A percentile compares a stretch with the other conserved stretches of the same genome.
phyloP scores from a whole-genome alignment of 2,797 vertebrate species.

The Diplodus sargus region DNA sequence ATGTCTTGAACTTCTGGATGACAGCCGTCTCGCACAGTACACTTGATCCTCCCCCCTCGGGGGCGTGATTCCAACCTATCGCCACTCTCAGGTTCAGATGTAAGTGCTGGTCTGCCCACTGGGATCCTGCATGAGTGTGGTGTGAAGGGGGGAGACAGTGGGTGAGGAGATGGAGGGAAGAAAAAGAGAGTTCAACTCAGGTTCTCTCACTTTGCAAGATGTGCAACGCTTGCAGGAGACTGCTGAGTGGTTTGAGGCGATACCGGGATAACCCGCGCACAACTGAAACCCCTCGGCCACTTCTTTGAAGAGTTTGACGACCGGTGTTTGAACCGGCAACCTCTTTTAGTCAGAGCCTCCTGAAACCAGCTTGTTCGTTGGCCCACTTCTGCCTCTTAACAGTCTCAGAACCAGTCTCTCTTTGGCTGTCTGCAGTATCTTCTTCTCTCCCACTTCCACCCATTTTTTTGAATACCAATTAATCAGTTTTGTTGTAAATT shows the following conservation, averaged over 20 bases:
- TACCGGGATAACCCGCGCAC: slow-evolving; percentile 46
- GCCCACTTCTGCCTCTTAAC: not conserved
- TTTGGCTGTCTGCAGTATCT: not conserved
- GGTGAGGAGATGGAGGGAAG: slow-evolving; percentile 13
- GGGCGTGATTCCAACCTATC: slow-evolving; percentile 24
- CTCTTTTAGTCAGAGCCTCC: slow-evolving; percentile 6
- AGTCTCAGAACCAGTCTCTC: not conserved
- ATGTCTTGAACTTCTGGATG: slow-evolving; percentile 36
- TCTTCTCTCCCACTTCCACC: not conserved
- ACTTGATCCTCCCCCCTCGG: slow-evolving; percentile 4
- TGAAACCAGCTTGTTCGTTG: slow-evolving; percentile 4
- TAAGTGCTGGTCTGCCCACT: slow-evolving; percentile 21
- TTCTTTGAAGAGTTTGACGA: slow-evolving; percentile 52
- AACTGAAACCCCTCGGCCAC: slow-evolving; percentile 36
- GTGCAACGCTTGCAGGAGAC: slow-evolving; percentile 31
- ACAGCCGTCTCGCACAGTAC: slow-evolving; percentile 5
- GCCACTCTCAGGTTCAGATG: slow-evolving; percentile 30
- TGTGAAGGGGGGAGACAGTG: slow-evolving; percentile 33
- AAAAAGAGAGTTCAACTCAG: slow-evolving; percentile 55
- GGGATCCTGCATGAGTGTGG: slow-evolving; percentile 33
- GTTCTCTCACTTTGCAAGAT: slow-evolving; percentile 51
- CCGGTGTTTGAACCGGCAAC: slow-evolving; percentile 51
- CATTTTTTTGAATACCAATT: not conserved
- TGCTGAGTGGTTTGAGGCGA: slow-evolving; percentile 62
- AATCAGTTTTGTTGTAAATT: no score